Base-by-base conservation (phyloP, 2,888 invertebrate genomes). In the Melieria picta region DNA sequence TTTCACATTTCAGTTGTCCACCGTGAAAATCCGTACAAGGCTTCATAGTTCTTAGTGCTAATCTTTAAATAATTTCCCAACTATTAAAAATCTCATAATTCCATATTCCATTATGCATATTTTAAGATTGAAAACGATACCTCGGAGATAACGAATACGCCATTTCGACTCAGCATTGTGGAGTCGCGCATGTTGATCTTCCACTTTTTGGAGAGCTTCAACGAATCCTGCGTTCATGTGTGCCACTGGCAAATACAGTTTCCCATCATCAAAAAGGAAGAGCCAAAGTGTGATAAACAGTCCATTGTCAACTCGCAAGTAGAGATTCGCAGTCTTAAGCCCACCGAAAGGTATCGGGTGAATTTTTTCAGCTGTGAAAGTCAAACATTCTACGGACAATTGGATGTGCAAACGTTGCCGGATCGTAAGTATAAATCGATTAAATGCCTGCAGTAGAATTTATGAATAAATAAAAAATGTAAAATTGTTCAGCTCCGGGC, bases 101-200 rank as follows among this genome's bases (percentile, higher is more conserved):
- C 2, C 30, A 4, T 46, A 5, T 58, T 11, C 3, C 16, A 5
- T 58, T 10, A 11, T 42, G 42, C 47, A 7, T n/a, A 0, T 43
- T 70, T 75, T 30, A 65, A 86, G 86, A 84, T 86, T 62, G 84
- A 85, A 74, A 86, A 86, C 43, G 82, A 82, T 58, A 86, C 86
- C 2, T 80, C 81, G n/a, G 84, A 84, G 63, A 76, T 79, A 7
- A 77, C 81, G 11, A 82, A 80, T 45, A 80, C 82, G 75, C 82
- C 82, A 1, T 85, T 86, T 72, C 82, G 80, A 30, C 71, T 86
- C 47, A 78, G 79, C 5, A 82, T 79, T 57, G 77, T 83, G 7
- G 86, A 87, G 76, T 83, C 87, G 0, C 84, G 87, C 3, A 82
- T 83, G 75, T 75, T 87, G 55, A 77, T 82, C 11, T 82, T 87